Percentiles rank a stretch among this genome's conserved stretches.
These are phyloP conservation scores for Poeciliopsis infans DNA, from an alignment of 2,797 vertebrate species.

Conservation along the genomic window DNA sequence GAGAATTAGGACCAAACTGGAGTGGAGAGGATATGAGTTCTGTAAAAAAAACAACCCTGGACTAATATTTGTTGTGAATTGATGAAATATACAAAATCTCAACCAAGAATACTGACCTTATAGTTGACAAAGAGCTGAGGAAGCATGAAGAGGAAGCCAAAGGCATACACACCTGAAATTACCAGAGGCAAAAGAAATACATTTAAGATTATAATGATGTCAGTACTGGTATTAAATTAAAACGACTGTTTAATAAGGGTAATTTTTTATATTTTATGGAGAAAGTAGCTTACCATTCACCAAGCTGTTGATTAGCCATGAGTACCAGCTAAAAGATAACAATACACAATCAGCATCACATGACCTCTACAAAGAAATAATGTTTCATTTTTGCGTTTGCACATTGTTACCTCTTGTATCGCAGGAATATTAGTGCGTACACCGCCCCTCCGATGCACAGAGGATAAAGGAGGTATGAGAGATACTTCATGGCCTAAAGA, in stretches of 20 bases:
- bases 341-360: neutral
- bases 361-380: neutral
- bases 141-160: constrained; percentile 99
- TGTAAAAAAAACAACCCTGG: neutral
- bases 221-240: neutral
- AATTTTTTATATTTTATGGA: neutral
- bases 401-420: constrained; percentile 90
- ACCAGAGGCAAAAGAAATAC: neutral
- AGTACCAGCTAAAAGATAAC: constrained; percentile 89
- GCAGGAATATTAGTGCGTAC: constrained; percentile 92
- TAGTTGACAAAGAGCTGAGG: constrained; percentile 99
- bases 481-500: constrained; percentile 93
- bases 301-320: constrained; percentile 98
- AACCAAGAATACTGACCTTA: constrained; percentile 82
- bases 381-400: neutral
- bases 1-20: neutral
- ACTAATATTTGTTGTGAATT: neutral
- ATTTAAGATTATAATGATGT: neutral
- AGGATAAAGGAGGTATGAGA: constrained; percentile 95
- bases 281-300: constrained; percentile 88
- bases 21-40: neutral
- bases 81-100: neutral
- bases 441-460: constrained; percentile 91
- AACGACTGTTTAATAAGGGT: neutral
- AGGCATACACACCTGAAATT: constrained; percentile 92